Base-by-base conservation (phyloP, 1,140 invertebrate species). In the Drosophila melanica region DNA sequence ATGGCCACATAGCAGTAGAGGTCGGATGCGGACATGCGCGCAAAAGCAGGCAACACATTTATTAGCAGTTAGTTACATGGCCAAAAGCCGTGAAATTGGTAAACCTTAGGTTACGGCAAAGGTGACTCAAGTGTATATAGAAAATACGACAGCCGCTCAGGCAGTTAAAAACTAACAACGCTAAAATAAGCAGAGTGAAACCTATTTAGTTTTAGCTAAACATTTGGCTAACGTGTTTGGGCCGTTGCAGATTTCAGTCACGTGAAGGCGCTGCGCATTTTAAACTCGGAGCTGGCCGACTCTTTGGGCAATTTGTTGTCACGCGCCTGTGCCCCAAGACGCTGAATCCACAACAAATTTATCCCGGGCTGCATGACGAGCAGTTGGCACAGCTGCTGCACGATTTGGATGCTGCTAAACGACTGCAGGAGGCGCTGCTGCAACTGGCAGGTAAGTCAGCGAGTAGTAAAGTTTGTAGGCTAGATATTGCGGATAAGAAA, bases 231-330 rank as follows among this genome's bases (percentile, higher is more conserved):
- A 20, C 18, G 12, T 60, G 4, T n/a, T 27, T 51, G 35, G 9
- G 7, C 30, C 18, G 66, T 73, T 93, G 33, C 90, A 99, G 98
- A 99, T 94, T 99, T 96, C 92, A 97, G 94, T 91, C 94, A 96
- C 62, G 93, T 93, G 4, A 97, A 97, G 92, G 93, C 97, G 48
- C 91, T 95, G 16, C 94, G 95, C 68, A 94, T 96, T 62, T 92
- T 98, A 11, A 99, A 99, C 93, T 93, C 96, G 3, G 98, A 99
- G 91, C 92, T 99, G 47, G 98, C 98, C 3, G 96, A 99, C 91
- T 98, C 96, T 4, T 92, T 99, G 1, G 98, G 98, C 20, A 99
- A 99, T 93, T 93, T 99, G 37, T 93, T 99, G 18, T 96, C 94
- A 77, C 94, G 98, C 50, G 96, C 95, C 87, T 95, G 95, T 72